Evolutionary conservation across 2,797 vertebrate genomes (phyloP).

Genomic region (Acrocephalus scirpaceus): DNA sequence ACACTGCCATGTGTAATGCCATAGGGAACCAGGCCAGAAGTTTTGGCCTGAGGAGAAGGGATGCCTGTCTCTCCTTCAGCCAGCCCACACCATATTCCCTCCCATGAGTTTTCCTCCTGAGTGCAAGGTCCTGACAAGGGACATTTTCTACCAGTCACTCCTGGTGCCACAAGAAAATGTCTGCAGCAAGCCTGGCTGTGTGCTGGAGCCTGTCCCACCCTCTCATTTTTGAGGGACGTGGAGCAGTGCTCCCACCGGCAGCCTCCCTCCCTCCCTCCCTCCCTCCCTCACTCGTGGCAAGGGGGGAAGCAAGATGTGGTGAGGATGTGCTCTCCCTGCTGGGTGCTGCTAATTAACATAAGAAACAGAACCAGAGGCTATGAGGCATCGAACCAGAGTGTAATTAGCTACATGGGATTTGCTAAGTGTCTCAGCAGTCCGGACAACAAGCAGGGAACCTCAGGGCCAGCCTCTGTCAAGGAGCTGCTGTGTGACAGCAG

Average conservation of each 20-base stretch:
- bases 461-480: not conserved
- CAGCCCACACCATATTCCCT: not conserved
- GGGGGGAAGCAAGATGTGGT: not conserved
- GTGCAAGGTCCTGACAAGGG: not conserved
- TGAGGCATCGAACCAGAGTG: not conserved
- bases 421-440: not conserved
- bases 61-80: not conserved
- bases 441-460: not conserved
- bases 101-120: not conserved
- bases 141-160: not conserved
- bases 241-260: not conserved
- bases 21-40: not conserved
- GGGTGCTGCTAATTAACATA: conserved; percentile 31
- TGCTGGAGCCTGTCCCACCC: accelerated
- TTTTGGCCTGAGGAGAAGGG: not conserved
- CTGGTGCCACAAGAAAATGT: not conserved
- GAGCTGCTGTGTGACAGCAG: not conserved
- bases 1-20: accelerated
- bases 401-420: conserved; percentile 49
- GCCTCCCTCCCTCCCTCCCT: not conserved
- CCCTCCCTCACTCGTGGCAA: accelerated
- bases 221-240: accelerated
- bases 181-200: not conserved
- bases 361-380: conserved; percentile 3
- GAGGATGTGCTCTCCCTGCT: not conserved